These are phyloP conservation scores for Teleogryllus oceanicus DNA, from an alignment of 2,888 invertebrate genomes.

Conservation along the genomic window DNA sequence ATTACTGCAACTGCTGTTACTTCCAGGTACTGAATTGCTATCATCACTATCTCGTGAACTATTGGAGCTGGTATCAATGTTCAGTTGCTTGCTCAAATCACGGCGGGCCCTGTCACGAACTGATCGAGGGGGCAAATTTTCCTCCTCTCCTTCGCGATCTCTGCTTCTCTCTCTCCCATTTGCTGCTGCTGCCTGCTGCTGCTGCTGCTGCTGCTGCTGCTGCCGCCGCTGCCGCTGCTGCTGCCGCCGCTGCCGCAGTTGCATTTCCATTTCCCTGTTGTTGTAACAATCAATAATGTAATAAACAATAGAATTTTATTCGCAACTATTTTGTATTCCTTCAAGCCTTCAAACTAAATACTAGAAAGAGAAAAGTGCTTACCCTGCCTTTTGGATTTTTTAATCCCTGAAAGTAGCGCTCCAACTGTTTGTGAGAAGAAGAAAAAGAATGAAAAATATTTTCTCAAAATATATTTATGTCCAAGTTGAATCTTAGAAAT, in stretches of 20 bases:
- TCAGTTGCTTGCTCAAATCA: constrained; percentile 53
- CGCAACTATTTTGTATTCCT: not conserved
- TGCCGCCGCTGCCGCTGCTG: not conserved
- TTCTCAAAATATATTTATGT: not conserved
- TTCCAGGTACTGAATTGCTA: constrained; percentile 34
- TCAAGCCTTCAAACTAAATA: not conserved
- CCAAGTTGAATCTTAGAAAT: not conserved
- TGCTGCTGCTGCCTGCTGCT: not conserved
- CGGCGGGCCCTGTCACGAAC: constrained; percentile 52
- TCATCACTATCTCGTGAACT: constrained; percentile 46
- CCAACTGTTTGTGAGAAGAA: constrained; percentile 55
- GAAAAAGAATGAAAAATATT: constrained; percentile 29
- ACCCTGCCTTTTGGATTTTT: constrained; percentile 81
- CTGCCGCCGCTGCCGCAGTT: not conserved
- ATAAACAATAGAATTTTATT: not conserved
- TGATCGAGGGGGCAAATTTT: constrained; percentile 40
- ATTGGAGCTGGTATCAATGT: constrained; percentile 48
- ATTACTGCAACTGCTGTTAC: constrained; percentile 38
- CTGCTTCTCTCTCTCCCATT: not conserved
- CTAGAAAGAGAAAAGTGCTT: constrained; percentile 34
- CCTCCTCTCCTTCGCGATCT: constrained; percentile 30
- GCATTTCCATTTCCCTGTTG: too few species aligned
- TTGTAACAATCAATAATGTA: too few species aligned
- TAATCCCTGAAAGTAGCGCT: constrained; percentile 92
- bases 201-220: not conserved